Conservation (phyloP, 2,113 vertebrate species). For the Indicator indicator region DNA sequence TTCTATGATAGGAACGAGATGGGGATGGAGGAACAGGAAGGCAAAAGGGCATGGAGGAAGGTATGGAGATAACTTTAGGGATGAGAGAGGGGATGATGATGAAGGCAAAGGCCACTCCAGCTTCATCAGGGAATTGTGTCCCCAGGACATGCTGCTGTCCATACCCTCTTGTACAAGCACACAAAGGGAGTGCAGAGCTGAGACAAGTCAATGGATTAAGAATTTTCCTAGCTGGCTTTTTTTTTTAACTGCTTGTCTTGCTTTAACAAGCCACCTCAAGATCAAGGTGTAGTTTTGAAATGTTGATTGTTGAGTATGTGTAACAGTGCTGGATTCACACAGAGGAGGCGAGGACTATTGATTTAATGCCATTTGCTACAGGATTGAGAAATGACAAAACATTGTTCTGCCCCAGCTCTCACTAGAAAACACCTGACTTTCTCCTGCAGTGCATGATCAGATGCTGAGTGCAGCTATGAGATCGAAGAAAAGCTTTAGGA, state of each 20-base stretch:
- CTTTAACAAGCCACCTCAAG: neutral
- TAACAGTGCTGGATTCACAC: accelerated
- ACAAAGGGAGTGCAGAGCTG: neutral
- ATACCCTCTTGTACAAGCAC: accelerated
- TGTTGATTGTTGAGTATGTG: neutral
- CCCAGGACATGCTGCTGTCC: accelerated
- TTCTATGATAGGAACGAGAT: neutral
- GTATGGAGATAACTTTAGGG: accelerated
- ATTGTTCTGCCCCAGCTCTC: neutral
- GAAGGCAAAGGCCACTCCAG: neutral
- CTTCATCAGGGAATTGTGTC: accelerated
- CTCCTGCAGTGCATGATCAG: neutral
- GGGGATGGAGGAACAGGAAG: accelerated
- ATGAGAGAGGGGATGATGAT: neutral
- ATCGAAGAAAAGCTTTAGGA: neutral
- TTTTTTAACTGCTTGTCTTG: neutral
- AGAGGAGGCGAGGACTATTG: neutral
- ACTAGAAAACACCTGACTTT: neutral
- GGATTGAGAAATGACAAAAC: neutral
- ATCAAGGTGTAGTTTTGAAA: neutral
- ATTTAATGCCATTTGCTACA: neutral
- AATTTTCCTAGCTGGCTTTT: neutral
- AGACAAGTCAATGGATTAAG: neutral
- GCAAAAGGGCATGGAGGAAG: accelerated
- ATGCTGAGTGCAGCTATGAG: neutral